Base-by-base conservation (phyloP, 2,888 invertebrate species). In the Merodon equestris region DNA sequence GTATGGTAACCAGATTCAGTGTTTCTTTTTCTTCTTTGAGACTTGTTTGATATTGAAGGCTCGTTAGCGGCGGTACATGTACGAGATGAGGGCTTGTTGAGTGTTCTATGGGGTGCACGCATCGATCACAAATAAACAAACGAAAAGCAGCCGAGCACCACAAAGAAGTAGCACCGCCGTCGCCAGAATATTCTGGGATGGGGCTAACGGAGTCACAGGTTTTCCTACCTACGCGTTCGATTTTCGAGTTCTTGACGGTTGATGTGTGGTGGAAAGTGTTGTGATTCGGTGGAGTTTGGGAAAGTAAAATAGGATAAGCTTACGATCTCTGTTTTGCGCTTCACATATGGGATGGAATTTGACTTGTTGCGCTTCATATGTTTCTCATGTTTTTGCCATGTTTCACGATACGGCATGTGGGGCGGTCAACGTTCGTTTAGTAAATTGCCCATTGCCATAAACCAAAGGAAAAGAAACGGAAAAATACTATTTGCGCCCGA, bases 61-160 rank as follows among this genome's bases (percentile, higher is more conserved):
- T 53, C 5, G 61, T 50, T 54, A 4, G 47, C 50, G 61, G 27
- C 27, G 27, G 7, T 7, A 7, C 27, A 4, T 27, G 10, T 66
- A 12, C 13, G 9, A 18, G 36, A 38, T 4, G 27, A 47, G 38
- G 27, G 1, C 56, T 14, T 45, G 19, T 68, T 38, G 7, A 51
- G 47, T 45, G 34, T 66, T 76, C 40, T 48, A 27, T n/a, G 66
- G 14, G 50, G 42, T 45, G 27, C 56, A 67, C 51, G 51, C 66
- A 72, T 72, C 61, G 66, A 61, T 72, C 45, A 67, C 61, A 50
- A 54, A 61, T 72, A 77, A 77, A 77, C 76, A 77, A 72, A 77
- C n/a, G 10, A 4, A 27, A 27, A 44, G 17, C 38, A 57, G 13
- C 44, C 54, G 53, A 14, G 14, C 44, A 50, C 27, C 40, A 57